Percentiles rank a stretch among this genome's conserved stretches.
Conservation (phyloP, 2,888 invertebrate genomes). For the Lycophotia porphyrea region DNA sequence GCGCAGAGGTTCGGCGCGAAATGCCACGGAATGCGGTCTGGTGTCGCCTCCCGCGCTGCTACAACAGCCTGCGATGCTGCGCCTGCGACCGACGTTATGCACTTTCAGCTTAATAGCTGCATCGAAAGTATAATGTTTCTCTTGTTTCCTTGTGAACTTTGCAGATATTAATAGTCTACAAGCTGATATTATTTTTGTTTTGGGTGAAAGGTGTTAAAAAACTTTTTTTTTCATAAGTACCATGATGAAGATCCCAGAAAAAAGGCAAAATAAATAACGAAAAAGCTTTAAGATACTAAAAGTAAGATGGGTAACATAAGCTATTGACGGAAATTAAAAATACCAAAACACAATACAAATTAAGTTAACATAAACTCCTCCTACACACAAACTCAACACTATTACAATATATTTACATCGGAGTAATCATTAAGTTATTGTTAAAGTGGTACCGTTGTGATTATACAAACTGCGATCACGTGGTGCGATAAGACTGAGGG, state of each 20-base stretch:
- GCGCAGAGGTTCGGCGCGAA: constrained; percentile 87
- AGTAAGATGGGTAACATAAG: background rate
- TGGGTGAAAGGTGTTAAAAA: background rate
- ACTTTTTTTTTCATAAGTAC: background rate
- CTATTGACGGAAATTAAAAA: background rate
- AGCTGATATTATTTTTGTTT: background rate
- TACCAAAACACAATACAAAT: background rate
- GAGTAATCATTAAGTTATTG: constrained; percentile 40
- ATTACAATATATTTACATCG: constrained; percentile 46
- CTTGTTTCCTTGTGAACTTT: constrained; percentile 35
- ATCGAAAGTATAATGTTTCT: constrained; percentile 46
- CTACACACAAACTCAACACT: constrained; percentile 14
- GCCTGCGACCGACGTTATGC: constrained; percentile 66
- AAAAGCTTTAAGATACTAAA: background rate
- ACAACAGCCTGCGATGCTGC: constrained; percentile 69
- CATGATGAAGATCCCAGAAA: background rate
- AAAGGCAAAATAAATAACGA: background rate
- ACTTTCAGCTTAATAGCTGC: constrained; percentile 58
- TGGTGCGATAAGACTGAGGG: constrained; percentile 59
- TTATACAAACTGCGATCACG: constrained; percentile 62
- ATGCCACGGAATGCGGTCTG: constrained; percentile 83
- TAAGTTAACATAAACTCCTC: background rate
- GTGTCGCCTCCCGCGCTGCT: constrained; percentile 60
- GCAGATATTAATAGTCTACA: background rate
- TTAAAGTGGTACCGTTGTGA: constrained; percentile 36